Percentiles rank a stretch among this genome's conserved stretches.
phyloP scores from a whole-genome alignment of 2,113 vertebrate species.

The Ceyx melanurus region DNA sequence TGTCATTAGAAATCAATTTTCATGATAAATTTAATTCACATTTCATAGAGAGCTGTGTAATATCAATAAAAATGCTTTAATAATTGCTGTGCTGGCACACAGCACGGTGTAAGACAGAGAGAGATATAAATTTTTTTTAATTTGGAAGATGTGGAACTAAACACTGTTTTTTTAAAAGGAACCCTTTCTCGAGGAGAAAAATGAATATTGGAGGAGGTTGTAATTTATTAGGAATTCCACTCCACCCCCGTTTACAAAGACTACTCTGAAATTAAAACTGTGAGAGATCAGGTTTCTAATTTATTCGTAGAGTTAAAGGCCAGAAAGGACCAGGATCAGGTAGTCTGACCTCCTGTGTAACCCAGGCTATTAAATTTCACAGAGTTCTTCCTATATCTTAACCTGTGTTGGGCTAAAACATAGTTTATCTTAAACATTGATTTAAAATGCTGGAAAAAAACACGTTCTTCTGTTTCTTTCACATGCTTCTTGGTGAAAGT shows the following conservation, averaged over 20 bases:
- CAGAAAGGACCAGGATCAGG: conserved; percentile 49
- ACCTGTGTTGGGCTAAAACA: not conserved
- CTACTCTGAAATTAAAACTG: conserved; percentile 63
- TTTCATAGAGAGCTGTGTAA: conserved; percentile 53
- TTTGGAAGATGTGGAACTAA: conserved; percentile 58
- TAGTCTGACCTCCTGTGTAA: conserved; percentile 52
- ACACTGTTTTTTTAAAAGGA: conserved; percentile 18
- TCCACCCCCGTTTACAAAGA: conserved; percentile 28
- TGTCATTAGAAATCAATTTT: conserved; percentile 76
- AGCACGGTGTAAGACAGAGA: conserved; percentile 27
- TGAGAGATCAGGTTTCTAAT: conserved; percentile 58
- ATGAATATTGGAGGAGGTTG: conserved; percentile 27
- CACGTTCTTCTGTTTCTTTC: not conserved
- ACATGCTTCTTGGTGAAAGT: not conserved
- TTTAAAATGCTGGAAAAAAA: not conserved
- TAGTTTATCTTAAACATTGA: not conserved
- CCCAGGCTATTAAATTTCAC: conserved; percentile 50
- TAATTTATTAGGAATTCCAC: conserved; percentile 56
- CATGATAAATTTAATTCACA: conserved; percentile 70
- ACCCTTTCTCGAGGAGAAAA: conserved; percentile 16
- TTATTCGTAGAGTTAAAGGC: conserved; percentile 39
- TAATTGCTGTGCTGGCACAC: conserved; percentile 66
- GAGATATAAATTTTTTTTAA: conserved; percentile 55
- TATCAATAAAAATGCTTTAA: conserved; percentile 71
- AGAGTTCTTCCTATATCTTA: not conserved